Percentiles rank a stretch among this genome's conserved stretches.
Evolutionary conservation across 2,888 invertebrate species (phyloP).

Genomic region (Idaea biselata): DNA sequence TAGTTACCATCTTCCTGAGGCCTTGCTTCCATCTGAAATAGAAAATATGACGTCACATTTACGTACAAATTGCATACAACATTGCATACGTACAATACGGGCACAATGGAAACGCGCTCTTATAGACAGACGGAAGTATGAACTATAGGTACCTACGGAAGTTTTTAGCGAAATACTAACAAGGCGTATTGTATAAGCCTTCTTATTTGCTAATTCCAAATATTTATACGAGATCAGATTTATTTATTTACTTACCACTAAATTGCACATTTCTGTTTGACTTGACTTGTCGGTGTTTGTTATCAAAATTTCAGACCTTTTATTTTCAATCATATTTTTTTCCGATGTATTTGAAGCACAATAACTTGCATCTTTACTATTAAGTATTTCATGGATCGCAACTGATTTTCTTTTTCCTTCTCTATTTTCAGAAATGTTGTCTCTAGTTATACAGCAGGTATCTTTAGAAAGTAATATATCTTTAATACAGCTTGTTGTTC

Average conservation of each 20-base stretch:
- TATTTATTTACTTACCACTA: slow-evolving; percentile 45
- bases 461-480: too few relatives aligned
- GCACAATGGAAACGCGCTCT: too few relatives aligned
- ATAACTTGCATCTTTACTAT: slow-evolving; percentile 6
- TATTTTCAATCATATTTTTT: not conserved
- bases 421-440: slow-evolving; percentile 6
- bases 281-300: slow-evolving; percentile 31
- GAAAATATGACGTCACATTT: slow-evolving; percentile 7
- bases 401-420: slow-evolving; percentile 21
- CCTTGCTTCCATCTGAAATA: slow-evolving; percentile 60
- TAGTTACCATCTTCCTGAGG: slow-evolving; percentile 51
- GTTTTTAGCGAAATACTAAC: too few relatives aligned
- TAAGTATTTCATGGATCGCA: slow-evolving; percentile 15
- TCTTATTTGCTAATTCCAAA: too few relatives aligned
- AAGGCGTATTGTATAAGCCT: too few relatives aligned
- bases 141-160: too few relatives aligned
- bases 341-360: not conserved
- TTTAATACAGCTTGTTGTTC: too few relatives aligned
- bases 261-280: slow-evolving; percentile 58
- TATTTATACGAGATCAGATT: too few relatives aligned
- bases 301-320: slow-evolving; percentile 7
- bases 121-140: too few relatives aligned
- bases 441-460: too few relatives aligned
- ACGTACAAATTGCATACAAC: too few relatives aligned
- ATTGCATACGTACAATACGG: too few relatives aligned